Percentiles rank a stretch among this genome's conserved stretches.
Evolutionary conservation across 2,797 vertebrate species (phyloP).

Genomic region (Microtus obscurus): DNA sequence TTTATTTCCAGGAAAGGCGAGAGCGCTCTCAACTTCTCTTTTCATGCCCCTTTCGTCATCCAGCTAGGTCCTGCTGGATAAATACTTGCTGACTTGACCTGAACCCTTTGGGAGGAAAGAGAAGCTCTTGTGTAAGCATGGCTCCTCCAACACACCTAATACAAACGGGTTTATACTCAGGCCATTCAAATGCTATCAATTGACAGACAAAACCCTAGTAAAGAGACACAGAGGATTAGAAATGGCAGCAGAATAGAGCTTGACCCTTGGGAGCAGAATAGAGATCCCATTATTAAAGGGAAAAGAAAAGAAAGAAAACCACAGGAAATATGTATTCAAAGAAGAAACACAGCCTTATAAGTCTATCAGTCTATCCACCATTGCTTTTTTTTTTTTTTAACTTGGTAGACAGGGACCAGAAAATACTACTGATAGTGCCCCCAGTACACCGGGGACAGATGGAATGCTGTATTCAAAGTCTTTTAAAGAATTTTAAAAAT

Average conservation of each 20-base stretch:
- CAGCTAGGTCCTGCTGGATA: not conserved
- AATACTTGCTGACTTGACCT: not conserved
- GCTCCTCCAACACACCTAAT: not conserved
- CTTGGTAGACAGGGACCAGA: not conserved
- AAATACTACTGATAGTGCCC: constrained; percentile 30
- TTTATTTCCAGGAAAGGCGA: not conserved
- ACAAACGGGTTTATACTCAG: not conserved
- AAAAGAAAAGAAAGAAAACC: constrained; percentile 36
- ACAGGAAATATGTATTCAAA: constrained; percentile 74
- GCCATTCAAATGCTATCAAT: not conserved
- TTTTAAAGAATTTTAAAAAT: constrained; percentile 76
- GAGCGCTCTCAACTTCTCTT: not conserved
- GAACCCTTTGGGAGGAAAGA: not conserved
- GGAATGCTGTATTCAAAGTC: constrained; percentile 80
- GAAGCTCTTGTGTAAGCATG: not conserved
- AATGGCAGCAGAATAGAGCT: not conserved
- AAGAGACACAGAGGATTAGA: constrained; percentile 8
- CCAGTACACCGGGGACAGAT: constrained; percentile 80
- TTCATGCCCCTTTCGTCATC: not conserved
- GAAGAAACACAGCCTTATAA: constrained; percentile 67
- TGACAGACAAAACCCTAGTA: not conserved
- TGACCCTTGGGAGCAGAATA: not conserved
- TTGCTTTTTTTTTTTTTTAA: not conserved
- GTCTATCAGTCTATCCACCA: constrained; percentile 78
- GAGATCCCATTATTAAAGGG: constrained; percentile 14